A percentile compares a stretch with the other conserved stretches of the same genome.
Conservation (phyloP, 2,888 invertebrate genomes). For the Isoperla grammatica region DNA sequence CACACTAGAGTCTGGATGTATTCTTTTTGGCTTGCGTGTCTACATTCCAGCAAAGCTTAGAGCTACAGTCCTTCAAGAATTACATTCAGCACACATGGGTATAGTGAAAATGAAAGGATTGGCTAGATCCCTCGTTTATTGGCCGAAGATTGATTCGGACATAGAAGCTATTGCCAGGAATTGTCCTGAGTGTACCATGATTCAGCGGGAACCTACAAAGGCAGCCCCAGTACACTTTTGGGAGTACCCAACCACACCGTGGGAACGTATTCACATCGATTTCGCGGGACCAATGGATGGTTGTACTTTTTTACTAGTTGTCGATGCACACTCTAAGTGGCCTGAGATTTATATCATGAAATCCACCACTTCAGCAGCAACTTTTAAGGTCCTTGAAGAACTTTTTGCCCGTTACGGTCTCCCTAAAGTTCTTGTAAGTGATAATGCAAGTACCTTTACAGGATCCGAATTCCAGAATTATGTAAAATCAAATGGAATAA, state of each 20-base stretch:
- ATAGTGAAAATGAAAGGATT: constrained; percentile 7
- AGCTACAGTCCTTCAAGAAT: constrained; percentile 20
- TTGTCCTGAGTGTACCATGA: constrained; percentile 9
- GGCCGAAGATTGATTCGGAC: constrained; percentile 7
- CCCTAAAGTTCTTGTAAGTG: constrained; percentile 33
- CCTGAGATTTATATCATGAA: constrained; percentile 26
- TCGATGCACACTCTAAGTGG: constrained; percentile 33
- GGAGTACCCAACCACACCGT: constrained; percentile 27
- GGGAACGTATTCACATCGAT: constrained; percentile 26
- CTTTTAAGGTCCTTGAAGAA: constrained; percentile 26
- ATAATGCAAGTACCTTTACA: constrained; percentile 35
- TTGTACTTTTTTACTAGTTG: constrained; percentile 30
- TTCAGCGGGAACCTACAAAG: not conserved
- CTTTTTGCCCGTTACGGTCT: constrained; percentile 32
- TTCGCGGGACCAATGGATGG: constrained; percentile 30
- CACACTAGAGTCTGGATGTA: constrained; percentile 23
- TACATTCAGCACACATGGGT: constrained; percentile 25
- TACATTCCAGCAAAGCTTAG: constrained; percentile 26
- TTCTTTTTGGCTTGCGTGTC: constrained; percentile 31
- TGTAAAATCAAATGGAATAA: too few relatives aligned
- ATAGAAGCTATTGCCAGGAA: not conserved
- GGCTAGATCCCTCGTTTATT: constrained; percentile 8
- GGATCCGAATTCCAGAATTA: too few relatives aligned
- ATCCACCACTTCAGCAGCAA: constrained; percentile 21
- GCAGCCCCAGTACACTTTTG: constrained; percentile 27